A percentile compares a stretch with the other conserved stretches of the same genome.
These are phyloP conservation scores for Scalopus aquaticus DNA, from an alignment of 2,113 vertebrate genomes.

Conservation along the genomic window DNA sequence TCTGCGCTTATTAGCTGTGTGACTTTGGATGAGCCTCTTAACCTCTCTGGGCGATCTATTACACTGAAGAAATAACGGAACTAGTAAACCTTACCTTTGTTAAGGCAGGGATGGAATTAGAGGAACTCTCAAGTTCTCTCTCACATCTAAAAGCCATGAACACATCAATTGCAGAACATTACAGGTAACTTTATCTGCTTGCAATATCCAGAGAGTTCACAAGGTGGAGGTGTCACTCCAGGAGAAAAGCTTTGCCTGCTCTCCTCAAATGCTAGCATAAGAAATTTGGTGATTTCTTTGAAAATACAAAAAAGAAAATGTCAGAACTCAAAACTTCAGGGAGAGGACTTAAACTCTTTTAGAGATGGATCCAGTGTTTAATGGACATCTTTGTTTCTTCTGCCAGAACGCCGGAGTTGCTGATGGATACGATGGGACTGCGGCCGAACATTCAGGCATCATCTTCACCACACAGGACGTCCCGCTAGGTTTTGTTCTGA, in stretches of 20 bases:
- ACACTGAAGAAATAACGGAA: neutral
- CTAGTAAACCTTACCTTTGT: neutral
- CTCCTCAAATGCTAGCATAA: neutral
- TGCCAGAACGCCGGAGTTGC: neutral
- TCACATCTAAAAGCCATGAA: neutral
- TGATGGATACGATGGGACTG: neutral
- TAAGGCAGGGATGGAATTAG: neutral
- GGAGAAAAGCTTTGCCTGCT: neutral
- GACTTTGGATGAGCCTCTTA: neutral
- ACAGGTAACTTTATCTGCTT: fast-evolving
- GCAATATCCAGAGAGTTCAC: neutral
- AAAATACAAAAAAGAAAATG: neutral
- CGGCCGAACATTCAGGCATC: neutral
- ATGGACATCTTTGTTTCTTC: neutral
- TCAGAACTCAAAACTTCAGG: neutral
- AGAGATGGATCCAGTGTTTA: neutral
- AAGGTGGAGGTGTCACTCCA: neutral
- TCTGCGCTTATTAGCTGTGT: neutral
- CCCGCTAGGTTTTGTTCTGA: neutral
- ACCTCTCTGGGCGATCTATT: neutral
- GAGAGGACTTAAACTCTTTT: neutral
- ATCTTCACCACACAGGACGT: too few species aligned
- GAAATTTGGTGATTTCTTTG: neutral
- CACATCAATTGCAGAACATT: neutral
- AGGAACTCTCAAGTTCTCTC: neutral